phyloP scores from a whole-genome alignment of 2,797 vertebrate genomes.

The Tachyglossus aculeatus region DNA sequence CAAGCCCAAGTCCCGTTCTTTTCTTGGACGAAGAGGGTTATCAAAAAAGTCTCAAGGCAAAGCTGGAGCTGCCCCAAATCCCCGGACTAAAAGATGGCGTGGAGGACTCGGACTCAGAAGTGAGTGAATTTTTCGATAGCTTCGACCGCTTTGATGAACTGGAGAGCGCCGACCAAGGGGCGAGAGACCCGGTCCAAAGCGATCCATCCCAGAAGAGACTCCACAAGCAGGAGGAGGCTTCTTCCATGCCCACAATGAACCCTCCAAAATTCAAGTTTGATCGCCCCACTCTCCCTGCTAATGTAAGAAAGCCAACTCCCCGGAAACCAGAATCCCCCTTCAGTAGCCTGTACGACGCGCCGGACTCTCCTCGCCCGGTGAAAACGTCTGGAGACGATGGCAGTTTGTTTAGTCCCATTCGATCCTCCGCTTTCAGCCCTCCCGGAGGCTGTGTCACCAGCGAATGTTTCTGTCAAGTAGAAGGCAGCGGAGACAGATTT shows the following conservation, averaged over 20 bases:
- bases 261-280: conserved; percentile 94
- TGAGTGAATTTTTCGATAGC: conserved; percentile 99
- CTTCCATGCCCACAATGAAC: conserved; percentile 86
- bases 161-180: conserved; percentile 68
- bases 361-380: conserved; percentile 86
- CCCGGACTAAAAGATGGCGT: conserved; percentile 89
- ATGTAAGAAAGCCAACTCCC: conserved; percentile 94
- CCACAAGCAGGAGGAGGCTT: conserved; percentile 66
- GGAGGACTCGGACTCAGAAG: conserved; percentile 98
- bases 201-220: conserved; percentile 74
- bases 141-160: conserved; percentile 97
- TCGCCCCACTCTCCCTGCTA: conserved; percentile 87
- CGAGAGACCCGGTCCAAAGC: conserved; percentile 62
- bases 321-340: conserved; percentile 92
- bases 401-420: conserved; percentile 91
- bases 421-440: conserved; percentile 94
- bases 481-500: conserved; percentile 73
- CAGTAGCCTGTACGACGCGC: conserved; percentile 79
- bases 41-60: conserved; percentile 94
- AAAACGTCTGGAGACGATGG: conserved; percentile 86
- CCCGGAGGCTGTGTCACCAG: conserved; percentile 80
- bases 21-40: conserved; percentile 98
- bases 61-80: conserved; percentile 93
- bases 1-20: conserved; percentile 96
- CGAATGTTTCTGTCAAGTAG: conserved; percentile 85